Percentiles rank a stretch among this genome's conserved stretches.
These are phyloP conservation scores for Anoplius nigerrimus DNA, from an alignment of 2,888 invertebrate genomes.

Conservation along the genomic window DNA sequence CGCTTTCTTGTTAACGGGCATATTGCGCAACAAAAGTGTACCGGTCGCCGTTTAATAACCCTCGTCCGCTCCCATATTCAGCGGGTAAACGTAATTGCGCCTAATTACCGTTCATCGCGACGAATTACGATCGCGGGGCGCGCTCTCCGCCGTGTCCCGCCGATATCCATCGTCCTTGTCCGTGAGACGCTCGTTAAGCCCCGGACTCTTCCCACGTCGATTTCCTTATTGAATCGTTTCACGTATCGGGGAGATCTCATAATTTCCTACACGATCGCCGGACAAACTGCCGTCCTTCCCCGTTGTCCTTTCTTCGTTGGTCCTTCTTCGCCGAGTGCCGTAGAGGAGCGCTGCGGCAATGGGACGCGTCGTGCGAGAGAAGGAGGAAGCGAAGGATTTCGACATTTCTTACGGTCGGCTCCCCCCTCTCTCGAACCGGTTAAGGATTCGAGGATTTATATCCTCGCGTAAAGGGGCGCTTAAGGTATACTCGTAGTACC, in stretches of 20 bases:
- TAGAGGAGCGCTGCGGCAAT: constrained; percentile 1
- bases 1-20: neutral
- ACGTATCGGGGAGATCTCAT: constrained; percentile 16
- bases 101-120: neutral
- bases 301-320: constrained; percentile 33
- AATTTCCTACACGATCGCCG: constrained; percentile 30
- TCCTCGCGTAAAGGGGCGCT: constrained; percentile 55
- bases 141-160: neutral
- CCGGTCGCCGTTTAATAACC: neutral
- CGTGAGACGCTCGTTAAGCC: neutral
- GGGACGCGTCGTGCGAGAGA: constrained; percentile 35
- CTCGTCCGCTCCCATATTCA: neutral
- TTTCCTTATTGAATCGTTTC: constrained; percentile 2
- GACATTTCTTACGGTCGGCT: constrained; percentile 51
- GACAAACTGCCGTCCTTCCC: constrained; percentile 23
- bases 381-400: constrained; percentile 47
- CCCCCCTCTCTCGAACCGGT: constrained; percentile 59
- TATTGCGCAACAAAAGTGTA: neutral
- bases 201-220: constrained; percentile 8
- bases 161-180: neutral
- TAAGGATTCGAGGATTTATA: constrained; percentile 67
- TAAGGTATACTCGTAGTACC: neutral
- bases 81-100: too few relatives aligned
- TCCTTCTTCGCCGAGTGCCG: constrained; percentile 21
- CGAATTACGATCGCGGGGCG: neutral